Conservation (phyloP, 1,140 invertebrate species). For the Leptoteleia sp. region DNA sequence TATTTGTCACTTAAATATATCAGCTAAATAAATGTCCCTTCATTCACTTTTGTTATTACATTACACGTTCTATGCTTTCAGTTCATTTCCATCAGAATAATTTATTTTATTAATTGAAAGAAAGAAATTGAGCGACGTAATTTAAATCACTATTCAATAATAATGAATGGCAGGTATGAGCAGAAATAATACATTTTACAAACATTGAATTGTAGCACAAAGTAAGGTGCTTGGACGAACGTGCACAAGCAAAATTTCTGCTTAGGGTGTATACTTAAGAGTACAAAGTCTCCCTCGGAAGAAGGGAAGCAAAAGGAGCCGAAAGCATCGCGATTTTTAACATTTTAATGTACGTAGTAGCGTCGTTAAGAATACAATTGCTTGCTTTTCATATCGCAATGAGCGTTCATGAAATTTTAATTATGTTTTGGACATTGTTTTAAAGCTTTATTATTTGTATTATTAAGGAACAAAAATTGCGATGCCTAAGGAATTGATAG, state of each 20-base stretch:
- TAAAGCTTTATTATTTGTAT: slow-evolving; percentile 5
- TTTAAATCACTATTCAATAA: slow-evolving; percentile 1
- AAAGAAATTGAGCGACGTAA: slow-evolving; percentile 7
- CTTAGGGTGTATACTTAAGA: slow-evolving; percentile 15
- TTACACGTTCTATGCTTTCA: too few relatives aligned
- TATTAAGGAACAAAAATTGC: too few relatives aligned
- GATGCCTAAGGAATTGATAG: too few relatives aligned
- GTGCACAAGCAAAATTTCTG: slow-evolving; percentile 5
- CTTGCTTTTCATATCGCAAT: slow-evolving; percentile 24
- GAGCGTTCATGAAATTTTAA: slow-evolving; percentile 19
- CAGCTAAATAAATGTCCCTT: too few relatives aligned
- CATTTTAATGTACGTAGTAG: slow-evolving; percentile 6
- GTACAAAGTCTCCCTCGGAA: slow-evolving; percentile 12
- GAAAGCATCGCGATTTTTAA: slow-evolving; percentile 11
- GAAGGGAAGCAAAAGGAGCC: slow-evolving; percentile 3
- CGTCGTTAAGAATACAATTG: slow-evolving; percentile 31
- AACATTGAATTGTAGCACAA: slow-evolving; percentile 17
- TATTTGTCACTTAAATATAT: too few relatives aligned
- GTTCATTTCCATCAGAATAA: too few relatives aligned
- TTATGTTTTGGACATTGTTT: slow-evolving; percentile 14
- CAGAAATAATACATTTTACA: slow-evolving; percentile 19
- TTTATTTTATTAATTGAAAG: slow-evolving; percentile 16
- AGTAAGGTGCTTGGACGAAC: slow-evolving; percentile 3
- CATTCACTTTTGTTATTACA: too few relatives aligned
- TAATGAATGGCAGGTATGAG: slow-evolving; percentile 9